Percentiles rank a stretch among this genome's conserved stretches.
Conservation (phyloP, 2,797 vertebrate genomes). For the Cryptoblepharus egeriae region DNA sequence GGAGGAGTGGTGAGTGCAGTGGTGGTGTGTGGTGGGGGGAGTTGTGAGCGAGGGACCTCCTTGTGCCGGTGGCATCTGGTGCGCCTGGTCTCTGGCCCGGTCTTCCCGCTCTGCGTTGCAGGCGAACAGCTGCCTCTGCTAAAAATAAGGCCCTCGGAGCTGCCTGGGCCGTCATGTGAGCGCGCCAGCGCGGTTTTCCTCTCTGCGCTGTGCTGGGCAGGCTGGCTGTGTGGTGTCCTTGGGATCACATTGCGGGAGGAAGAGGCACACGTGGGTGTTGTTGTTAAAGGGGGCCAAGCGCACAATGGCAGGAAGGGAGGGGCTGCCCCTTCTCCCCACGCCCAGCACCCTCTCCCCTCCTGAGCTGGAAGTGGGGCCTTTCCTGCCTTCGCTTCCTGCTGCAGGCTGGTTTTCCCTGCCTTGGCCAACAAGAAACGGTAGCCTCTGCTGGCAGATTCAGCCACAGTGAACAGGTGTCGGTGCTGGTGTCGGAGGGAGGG, state of each 20-base stretch:
- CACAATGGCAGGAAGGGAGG: not conserved
- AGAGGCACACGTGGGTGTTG: not conserved
- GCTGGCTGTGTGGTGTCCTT: slow-evolving; percentile 7
- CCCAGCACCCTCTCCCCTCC: not conserved
- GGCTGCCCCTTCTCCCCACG: no score
- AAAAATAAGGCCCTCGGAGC: slow-evolving; percentile 21
- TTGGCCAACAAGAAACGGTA: no score
- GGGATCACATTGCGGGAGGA: not conserved
- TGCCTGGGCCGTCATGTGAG: not conserved
- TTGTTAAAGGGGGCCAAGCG: not conserved
- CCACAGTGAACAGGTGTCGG: no score
- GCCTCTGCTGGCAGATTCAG: no score
- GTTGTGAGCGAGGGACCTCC: no score
- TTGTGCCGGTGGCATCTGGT: no score
- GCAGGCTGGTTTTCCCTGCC: no score
- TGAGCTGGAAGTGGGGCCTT: not conserved
- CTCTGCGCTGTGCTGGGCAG: not conserved
- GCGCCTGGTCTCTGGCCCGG: no score
- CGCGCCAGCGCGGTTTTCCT: not conserved
- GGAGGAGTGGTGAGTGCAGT: no score
- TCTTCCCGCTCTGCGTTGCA: not conserved
- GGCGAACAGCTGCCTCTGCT: slow-evolving; percentile 27
- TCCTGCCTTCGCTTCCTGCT: not conserved
- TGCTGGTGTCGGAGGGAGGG: no score
- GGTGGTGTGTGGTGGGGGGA: no score